Evolutionary conservation across 2,113 vertebrate species (phyloP).

Genomic region (Phasianus colchicus): DNA sequence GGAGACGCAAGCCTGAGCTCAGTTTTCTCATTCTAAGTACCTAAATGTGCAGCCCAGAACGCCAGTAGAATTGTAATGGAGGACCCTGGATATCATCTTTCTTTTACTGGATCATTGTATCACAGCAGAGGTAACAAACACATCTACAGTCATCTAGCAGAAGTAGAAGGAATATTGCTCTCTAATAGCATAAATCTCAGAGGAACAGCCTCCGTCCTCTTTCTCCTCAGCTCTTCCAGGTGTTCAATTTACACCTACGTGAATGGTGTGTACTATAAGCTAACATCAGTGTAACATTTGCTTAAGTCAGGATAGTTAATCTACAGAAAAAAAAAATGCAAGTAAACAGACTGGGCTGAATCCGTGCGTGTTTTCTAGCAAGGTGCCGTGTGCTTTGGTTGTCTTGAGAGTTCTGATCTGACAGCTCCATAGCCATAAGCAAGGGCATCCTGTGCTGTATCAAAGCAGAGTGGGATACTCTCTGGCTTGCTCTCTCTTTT

Average conservation of each 20-base stretch:
- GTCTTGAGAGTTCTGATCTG: background rate
- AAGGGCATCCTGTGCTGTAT: background rate
- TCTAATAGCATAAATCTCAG: background rate
- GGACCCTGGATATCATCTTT: background rate
- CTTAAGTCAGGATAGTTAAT: background rate
- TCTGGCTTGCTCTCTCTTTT: background rate
- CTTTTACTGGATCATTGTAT: background rate
- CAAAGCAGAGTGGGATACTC: background rate
- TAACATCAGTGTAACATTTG: background rate
- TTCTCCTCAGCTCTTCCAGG: rapidly evolving
- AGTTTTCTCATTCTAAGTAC: background rate
- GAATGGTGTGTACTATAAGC: background rate
- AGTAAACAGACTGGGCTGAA: background rate
- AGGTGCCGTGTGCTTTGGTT: background rate
- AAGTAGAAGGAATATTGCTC: background rate
- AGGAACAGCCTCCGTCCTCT: background rate
- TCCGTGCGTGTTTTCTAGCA: background rate
- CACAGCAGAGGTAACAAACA: background rate
- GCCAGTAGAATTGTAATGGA: background rate
- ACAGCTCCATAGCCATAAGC: background rate
- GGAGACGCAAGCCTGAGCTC: background rate
- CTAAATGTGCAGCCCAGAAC: background rate
- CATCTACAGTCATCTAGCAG: background rate
- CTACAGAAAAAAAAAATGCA: background rate
- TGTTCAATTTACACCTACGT: background rate